Base-by-base conservation (phyloP, 2,797 vertebrate genomes). In the Onychomys arenicola region DNA sequence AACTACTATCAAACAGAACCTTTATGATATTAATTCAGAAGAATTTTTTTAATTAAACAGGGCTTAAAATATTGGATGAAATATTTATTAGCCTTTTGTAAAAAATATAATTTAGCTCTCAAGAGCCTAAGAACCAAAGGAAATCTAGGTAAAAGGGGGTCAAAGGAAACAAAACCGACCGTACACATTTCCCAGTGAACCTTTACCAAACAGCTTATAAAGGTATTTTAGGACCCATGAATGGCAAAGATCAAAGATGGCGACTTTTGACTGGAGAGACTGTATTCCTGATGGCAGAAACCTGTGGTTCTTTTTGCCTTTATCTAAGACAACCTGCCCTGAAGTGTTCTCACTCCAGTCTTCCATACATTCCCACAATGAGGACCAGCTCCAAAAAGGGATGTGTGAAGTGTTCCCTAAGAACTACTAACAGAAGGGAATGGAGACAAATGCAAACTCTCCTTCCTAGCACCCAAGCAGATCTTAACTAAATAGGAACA, bases 71-170 rank as follows among this genome's bases (percentile, higher is more conserved):
- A 16, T 93, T 97, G 57, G 16, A 96, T 93, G 43, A 88, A 97
- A 96, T 91, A 97, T 96, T 93, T 87, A 96, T 93, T 97, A 6
- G 9, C 34, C 27, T 86, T 97, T 96, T 97, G 7, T 5, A 59
- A 46, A 92, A 85, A 96, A 65, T 86, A 89, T 80, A 94, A 63
- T 83, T 88, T 93, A 95, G 49, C 0, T 29, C 13, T 95, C 71
- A 76, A 97, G 61, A 94, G 0, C 1, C 73, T 4, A 95, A 49
- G 6, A 89, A 16, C 32, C 96, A 76, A 89, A 57, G 0, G 0
- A 89, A 96, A 65, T 71, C 43, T 78, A 46, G 34, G 49, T 0
- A 17, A 0, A 67, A 89, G 37, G 67, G 76, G 5, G 17, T 63
- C 69, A 9, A 92, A 86, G 23, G 16, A 73, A 43, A 80, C 43